phyloP scores from a whole-genome alignment of 1,140 invertebrate species.

The Drosophila gunungcola region DNA sequence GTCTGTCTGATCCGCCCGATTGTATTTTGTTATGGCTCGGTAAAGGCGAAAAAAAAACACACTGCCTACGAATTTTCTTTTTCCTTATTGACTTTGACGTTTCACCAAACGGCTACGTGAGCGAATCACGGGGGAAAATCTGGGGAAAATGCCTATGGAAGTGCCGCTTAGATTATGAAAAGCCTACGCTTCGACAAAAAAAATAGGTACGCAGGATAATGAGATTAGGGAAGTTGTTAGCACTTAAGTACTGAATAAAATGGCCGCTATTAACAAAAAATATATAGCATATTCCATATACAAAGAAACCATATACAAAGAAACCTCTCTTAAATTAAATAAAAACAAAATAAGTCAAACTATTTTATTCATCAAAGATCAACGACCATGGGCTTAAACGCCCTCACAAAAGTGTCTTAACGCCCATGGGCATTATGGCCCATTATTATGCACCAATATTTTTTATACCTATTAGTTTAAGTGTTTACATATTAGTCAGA shows the following conservation, averaged over 20 bases:
- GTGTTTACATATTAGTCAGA: too few species aligned
- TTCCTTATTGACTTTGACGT: constrained; percentile 72
- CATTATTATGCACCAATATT: too few species aligned
- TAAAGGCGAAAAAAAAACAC: constrained; percentile 8
- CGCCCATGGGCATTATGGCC: too few species aligned
- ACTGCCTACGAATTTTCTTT: constrained; percentile 33
- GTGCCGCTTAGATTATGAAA: constrained; percentile 45
- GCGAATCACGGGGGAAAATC: background rate
- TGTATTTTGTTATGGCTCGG: constrained; percentile 68
- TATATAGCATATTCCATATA: background rate
- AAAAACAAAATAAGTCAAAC: too few species aligned
- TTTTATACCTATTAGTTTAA: too few species aligned
- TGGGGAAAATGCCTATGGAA: constrained; percentile 18
- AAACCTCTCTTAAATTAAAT: background rate
- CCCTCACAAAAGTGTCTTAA: too few species aligned
- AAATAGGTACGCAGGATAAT: constrained; percentile 18
- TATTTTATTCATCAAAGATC: too few species aligned
- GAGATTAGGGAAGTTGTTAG: constrained; percentile 49
- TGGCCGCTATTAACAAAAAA: constrained; percentile 2
- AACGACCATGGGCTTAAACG: too few species aligned
- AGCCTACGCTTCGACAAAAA: background rate
- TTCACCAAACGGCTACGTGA: constrained; percentile 28
- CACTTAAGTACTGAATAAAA: constrained; percentile 25
- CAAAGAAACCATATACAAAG: background rate
- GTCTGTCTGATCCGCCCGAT: constrained; percentile 73